These are phyloP conservation scores for Tineola bisselliella DNA, from an alignment of 2,888 invertebrate species.

Conservation along the genomic window DNA sequence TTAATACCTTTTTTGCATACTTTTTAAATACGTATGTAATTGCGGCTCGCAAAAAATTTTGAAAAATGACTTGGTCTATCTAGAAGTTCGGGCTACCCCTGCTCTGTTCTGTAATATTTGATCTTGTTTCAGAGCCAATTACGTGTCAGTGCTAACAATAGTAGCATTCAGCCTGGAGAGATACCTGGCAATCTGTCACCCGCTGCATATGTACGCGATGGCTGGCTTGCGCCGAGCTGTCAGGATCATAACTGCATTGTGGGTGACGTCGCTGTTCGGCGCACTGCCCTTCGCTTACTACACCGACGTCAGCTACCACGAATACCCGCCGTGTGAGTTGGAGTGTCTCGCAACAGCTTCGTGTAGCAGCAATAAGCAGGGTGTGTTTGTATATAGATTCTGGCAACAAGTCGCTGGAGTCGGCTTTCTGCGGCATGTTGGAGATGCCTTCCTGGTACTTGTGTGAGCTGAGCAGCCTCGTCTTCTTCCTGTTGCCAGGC, in stretches of 20 bases:
- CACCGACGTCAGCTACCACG: slow-evolving; percentile 78
- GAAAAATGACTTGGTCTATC: too few species aligned
- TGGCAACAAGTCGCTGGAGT: slow-evolving; percentile 62
- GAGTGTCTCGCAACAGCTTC: too few species aligned
- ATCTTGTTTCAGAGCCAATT: slow-evolving; percentile 75
- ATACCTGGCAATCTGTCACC: slow-evolving; percentile 91
- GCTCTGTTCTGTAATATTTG: not conserved
- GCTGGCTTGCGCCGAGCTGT: slow-evolving; percentile 84
- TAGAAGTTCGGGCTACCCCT: too few species aligned
- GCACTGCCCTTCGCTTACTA: slow-evolving; percentile 82
- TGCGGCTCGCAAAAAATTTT: too few species aligned
- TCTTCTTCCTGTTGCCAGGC: slow-evolving; percentile 83
- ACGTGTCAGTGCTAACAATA: slow-evolving; percentile 90
- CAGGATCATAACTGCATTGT: slow-evolving; percentile 79
- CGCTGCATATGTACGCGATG: slow-evolving; percentile 83
- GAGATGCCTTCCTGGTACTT: slow-evolving; percentile 70
- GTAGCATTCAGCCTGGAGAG: slow-evolving; percentile 92
- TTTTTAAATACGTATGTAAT: too few species aligned
- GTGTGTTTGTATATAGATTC: slow-evolving; percentile 44
- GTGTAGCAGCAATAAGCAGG: too few species aligned
- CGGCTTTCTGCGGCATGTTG: slow-evolving; percentile 85
- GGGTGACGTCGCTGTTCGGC: slow-evolving; percentile 78
- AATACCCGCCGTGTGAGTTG: slow-evolving; percentile 73
- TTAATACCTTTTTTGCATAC: too few species aligned
- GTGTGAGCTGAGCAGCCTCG: slow-evolving; percentile 81